A percentile compares a stretch with the other conserved stretches of the same genome.
These are phyloP conservation scores for Pristionchus maxplancki DNA, from an alignment of 2,888 invertebrate genomes.

Conservation along the genomic window DNA sequence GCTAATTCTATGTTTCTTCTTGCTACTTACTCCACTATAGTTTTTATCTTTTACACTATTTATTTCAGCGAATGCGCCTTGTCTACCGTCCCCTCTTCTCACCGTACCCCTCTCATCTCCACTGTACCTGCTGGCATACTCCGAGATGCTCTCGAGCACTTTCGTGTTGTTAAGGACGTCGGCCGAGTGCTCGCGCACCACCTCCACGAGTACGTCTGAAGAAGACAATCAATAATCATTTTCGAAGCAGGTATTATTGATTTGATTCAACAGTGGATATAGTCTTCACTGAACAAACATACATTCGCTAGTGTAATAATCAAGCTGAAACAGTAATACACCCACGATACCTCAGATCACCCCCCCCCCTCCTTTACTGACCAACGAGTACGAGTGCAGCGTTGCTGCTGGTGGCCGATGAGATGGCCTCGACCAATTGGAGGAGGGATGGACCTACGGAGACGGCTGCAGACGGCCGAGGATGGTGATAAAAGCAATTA, in stretches of 20 bases:
- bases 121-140: constrained; percentile 47
- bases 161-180: constrained; percentile 66
- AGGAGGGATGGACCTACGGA: constrained; percentile 18
- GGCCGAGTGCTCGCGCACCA: constrained; percentile 60
- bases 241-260: too few relatives aligned
- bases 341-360: too few relatives aligned
- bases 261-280: too few relatives aligned
- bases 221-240: neutral
- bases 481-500: too few relatives aligned
- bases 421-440: constrained; percentile 58
- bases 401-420: constrained; percentile 56
- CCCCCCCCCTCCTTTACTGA: constrained; percentile 38
- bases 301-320: too few relatives aligned
- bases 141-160: constrained; percentile 55
- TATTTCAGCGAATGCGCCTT: too few relatives aligned
- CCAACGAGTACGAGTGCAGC: constrained; percentile 64
- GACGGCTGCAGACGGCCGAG: neutral
- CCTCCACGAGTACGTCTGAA: constrained; percentile 61
- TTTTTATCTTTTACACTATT: too few relatives aligned
- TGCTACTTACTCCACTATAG: too few relatives aligned
- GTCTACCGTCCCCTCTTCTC: too few relatives aligned
- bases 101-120: neutral
- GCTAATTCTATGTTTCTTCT: too few relatives aligned
- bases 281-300: too few relatives aligned
- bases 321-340: too few relatives aligned